Evolutionary conservation across 2,113 vertebrate species (phyloP).

Genomic region (Charadrius vociferus): DNA sequence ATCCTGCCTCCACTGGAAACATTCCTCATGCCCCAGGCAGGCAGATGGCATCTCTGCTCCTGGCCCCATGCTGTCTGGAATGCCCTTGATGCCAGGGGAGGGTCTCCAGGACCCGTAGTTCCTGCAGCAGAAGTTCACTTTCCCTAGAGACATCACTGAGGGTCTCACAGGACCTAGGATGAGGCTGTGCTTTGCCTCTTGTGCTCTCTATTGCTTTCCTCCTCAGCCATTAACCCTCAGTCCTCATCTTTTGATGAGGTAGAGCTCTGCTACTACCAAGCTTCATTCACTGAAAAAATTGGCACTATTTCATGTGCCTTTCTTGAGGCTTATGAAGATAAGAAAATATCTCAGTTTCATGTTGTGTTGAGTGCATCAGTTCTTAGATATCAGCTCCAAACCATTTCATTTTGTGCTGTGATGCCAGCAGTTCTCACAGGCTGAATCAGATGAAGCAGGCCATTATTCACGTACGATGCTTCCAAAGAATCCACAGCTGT

Average conservation of each 20-base stretch:
- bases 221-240: neutral
- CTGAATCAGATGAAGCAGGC: neutral
- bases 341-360: neutral
- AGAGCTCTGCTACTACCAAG: neutral
- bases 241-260: neutral
- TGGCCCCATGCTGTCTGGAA: neutral
- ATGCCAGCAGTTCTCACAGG: neutral
- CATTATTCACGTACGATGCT: neutral
- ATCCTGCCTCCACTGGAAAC: slow-evolving; percentile 32
- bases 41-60: neutral
- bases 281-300: neutral
- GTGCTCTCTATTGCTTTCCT: neutral
- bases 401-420: neutral
- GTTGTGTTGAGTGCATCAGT: neutral
- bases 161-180: neutral
- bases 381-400: neutral
- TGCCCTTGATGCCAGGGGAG: neutral
- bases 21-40: slow-evolving; percentile 26
- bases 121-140: neutral
- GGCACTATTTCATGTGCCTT: neutral
- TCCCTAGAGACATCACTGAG: neutral
- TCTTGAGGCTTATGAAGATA: neutral
- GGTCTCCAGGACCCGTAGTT: neutral
- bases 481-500: neutral
- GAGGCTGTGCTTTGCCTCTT: neutral